phyloP scores from a whole-genome alignment of 2,888 invertebrate genomes.

The Dioctria linearis region DNA sequence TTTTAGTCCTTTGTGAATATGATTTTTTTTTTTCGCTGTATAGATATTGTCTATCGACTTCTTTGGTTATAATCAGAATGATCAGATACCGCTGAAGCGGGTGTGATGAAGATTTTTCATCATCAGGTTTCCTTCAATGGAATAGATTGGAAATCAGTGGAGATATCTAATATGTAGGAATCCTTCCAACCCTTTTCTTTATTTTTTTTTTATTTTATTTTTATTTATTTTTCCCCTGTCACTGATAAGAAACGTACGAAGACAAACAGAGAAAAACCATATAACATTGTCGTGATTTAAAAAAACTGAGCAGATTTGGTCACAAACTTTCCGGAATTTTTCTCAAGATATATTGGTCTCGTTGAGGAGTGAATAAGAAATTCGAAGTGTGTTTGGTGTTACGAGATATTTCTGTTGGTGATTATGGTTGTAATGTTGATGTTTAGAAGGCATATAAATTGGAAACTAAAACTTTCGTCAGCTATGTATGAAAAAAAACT shows the following conservation, averaged over 20 bases:
- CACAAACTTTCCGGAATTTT: slow-evolving; percentile 34
- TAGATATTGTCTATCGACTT: slow-evolving; percentile 30
- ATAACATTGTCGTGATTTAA: neutral
- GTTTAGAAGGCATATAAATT: neutral
- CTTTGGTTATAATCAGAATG: slow-evolving; percentile 21
- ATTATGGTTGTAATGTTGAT: neutral
- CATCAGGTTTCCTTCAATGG: neutral
- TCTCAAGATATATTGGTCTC: slow-evolving; percentile 8
- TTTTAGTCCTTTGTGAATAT: slow-evolving; percentile 30
- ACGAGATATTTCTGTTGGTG: neutral
- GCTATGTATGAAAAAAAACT: slow-evolving; percentile 1
- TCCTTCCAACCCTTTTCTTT: neutral
- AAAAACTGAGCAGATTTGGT: slow-evolving; percentile 14
- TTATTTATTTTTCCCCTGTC: neutral
- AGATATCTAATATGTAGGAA: neutral
- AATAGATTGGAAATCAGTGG: neutral
- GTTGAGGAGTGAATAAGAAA: slow-evolving; percentile 19
- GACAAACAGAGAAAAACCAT: neutral
- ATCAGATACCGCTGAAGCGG: slow-evolving; percentile 20
- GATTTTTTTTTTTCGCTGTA: neutral
- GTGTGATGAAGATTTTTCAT: neutral
- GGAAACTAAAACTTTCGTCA: slow-evolving; percentile 32
- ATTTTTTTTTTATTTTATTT: neutral
- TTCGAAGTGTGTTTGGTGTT: neutral
- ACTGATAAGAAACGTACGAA: neutral